Percentiles rank a stretch among this genome's conserved stretches.
These are phyloP conservation scores for Pitta sordida DNA, from an alignment of 2,113 vertebrate genomes.

Conservation along the genomic window DNA sequence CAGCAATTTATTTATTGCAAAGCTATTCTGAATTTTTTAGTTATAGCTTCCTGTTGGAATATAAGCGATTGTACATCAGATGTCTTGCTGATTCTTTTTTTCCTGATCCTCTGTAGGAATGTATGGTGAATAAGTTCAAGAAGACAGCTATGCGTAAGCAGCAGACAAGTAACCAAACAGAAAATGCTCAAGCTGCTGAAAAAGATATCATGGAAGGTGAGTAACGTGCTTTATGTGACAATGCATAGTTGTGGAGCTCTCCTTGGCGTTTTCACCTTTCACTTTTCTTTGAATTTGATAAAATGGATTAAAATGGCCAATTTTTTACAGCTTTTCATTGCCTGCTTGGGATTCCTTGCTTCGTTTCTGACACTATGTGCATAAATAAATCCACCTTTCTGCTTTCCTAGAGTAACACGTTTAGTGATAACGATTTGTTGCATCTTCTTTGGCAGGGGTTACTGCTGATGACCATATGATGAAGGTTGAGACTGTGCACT, in stretches of 20 bases:
- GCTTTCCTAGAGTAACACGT: neutral
- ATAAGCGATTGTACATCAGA: neutral
- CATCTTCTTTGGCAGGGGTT: slow-evolving; percentile 70
- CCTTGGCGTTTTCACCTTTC: neutral
- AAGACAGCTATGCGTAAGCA: slow-evolving; percentile 84
- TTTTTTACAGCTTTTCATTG: neutral
- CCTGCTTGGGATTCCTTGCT: neutral
- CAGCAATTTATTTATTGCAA: neutral
- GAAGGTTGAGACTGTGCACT: slow-evolving; percentile 86
- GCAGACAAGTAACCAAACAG: slow-evolving; percentile 73
- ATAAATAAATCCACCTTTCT: neutral
- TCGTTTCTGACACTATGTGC: neutral
- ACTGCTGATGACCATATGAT: slow-evolving; percentile 85
- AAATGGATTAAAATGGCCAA: neutral
- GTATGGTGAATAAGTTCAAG: slow-evolving; percentile 88
- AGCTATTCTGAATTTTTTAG: neutral
- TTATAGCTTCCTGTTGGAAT: neutral
- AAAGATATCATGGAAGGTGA: slow-evolving; percentile 82
- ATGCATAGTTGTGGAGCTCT: neutral
- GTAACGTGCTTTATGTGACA: neutral
- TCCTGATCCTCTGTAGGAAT: slow-evolving; percentile 71
- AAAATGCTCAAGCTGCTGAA: slow-evolving; percentile 71
- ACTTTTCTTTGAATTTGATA: neutral
- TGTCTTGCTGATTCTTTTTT: neutral
- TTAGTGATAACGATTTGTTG: neutral